Evolutionary conservation across 92 coral and sea anemone genomes (phyloP).

Genomic region (Parazoanthus swiftii): DNA sequence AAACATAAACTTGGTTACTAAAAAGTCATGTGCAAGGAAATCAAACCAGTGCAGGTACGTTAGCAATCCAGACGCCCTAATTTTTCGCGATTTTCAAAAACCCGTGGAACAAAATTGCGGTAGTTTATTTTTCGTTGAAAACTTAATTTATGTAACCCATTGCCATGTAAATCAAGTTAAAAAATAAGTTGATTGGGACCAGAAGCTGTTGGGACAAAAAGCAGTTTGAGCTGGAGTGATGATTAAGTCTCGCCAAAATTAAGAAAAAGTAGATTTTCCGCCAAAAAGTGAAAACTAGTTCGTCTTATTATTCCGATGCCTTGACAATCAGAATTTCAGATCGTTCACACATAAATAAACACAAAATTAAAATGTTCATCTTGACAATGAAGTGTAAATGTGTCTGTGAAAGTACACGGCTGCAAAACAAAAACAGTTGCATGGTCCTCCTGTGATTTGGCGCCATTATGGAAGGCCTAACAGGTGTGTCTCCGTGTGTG

Average conservation of each 20-base stretch:
- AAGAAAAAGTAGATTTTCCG: too few relatives aligned
- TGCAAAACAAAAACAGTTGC: background rate
- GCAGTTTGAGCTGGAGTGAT: too few relatives aligned
- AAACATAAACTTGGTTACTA: slow-evolving; percentile 1
- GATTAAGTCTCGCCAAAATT: too few relatives aligned
- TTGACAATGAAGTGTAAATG: background rate
- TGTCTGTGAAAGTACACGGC: too few relatives aligned
- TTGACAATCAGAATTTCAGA: too few relatives aligned
- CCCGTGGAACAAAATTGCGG: slow-evolving; percentile 28
- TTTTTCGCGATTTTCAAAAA: slow-evolving; percentile 34
- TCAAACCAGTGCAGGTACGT: too few relatives aligned
- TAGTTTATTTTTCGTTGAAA: background rate
- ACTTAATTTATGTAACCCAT: background rate
- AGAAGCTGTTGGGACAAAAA: too few relatives aligned
- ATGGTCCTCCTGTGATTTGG: background rate
- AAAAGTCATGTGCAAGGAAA: background rate
- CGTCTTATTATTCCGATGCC: too few relatives aligned
- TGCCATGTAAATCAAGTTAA: background rate
- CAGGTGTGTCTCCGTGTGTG: slow-evolving; percentile 1
- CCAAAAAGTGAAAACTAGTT: too few relatives aligned
- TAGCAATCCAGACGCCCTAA: too few relatives aligned
- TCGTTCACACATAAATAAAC: too few relatives aligned
- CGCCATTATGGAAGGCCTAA: background rate
- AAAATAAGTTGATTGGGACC: background rate
- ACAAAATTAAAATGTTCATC: too few relatives aligned